Base-by-base conservation (phyloP, 2,113 vertebrate genomes). In the Neopipo cinnamomea region DNA sequence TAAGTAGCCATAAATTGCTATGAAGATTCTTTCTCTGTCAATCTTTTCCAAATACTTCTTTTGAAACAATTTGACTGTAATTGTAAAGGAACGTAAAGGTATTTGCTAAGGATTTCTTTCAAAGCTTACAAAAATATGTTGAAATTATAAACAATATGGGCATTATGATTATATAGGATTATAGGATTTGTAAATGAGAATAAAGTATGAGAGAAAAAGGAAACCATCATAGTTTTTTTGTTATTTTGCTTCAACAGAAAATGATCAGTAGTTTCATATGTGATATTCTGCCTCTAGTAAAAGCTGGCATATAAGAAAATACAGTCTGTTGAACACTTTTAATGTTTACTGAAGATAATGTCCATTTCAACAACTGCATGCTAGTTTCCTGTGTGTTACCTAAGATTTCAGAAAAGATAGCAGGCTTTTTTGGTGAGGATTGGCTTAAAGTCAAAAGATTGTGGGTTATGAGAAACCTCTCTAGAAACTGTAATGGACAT, bases 241-340 rank as follows among this genome's bases (percentile, higher is more conserved):
- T 62, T 94, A 50, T 87, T 95, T 76, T 91, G 24, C 76, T 93
- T 87, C 15, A 85, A 63, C 31, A 79, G 81, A 89, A 85, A 90
- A 73, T 91, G 20, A 53, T 78, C 52, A 67, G 5, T 46, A 42
- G 47, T 35, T 92, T 90, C 25, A 37, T 65, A n/a, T 25, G 8
- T 72, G 49, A 42, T 17, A 35, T 89, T 61, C 85, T 50, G 16
- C 46, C 62, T 77, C 10, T 59, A 83, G 35, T 76, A 75, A 83
- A 85, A 83, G 28, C 41, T 91, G 56, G 12, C 28, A 17, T 73
- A 18, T 66, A 55, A 85, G 47, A 72, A 52, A 71, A 24, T 44
- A 10, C 52, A 37, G 47, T 44, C 42, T 72, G 33, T 52, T 91
- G 35, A 75, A 66, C 21, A 39, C 25, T 62, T 87, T n/a, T 50